Percentiles rank a stretch among this genome's conserved stretches.
Conservation (phyloP, 2,888 invertebrate genomes). For the Scaptomyza tumidula region DNA sequence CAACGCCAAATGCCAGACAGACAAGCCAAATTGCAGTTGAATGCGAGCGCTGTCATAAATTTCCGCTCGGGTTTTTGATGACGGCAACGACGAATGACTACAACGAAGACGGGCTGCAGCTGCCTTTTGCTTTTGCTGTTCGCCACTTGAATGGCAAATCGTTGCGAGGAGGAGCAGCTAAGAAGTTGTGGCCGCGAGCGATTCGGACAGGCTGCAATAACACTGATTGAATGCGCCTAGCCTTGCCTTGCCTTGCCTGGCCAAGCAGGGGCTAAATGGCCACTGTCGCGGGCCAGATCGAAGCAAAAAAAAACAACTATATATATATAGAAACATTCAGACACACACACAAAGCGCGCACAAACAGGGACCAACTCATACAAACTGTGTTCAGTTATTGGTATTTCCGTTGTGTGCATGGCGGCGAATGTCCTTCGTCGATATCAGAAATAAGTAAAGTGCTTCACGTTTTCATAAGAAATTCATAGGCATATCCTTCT, state of each 20-base stretch:
- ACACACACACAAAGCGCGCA: background rate
- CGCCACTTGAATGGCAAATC: constrained; percentile 55
- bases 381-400: constrained; percentile 30
- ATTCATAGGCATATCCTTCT: constrained; percentile 55
- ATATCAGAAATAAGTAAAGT: constrained; percentile 42
- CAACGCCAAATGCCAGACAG: constrained; percentile 49
- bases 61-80: constrained; percentile 51
- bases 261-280: constrained; percentile 33
- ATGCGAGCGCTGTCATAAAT: constrained; percentile 73
- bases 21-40: constrained; percentile 63
- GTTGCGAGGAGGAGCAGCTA: constrained; percentile 42
- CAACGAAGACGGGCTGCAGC: constrained; percentile 1
- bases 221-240: constrained; percentile 61
- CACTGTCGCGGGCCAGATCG: constrained; percentile 9
- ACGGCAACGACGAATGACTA: constrained; percentile 13
- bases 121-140: constrained; percentile 21
- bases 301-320: background rate
- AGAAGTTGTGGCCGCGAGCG: constrained; percentile 62
- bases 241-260: constrained; percentile 5
- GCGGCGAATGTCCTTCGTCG: constrained; percentile 23
- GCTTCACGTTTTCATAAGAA: constrained; percentile 54
- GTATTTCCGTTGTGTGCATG: constrained; percentile 36
- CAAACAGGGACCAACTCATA: constrained; percentile 6
- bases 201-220: constrained; percentile 64
- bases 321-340: constrained; percentile 9